Percentiles rank a stretch among this genome's conserved stretches.
Conservation (phyloP, 2,888 invertebrate species). For the Gasteruption jaculator region DNA sequence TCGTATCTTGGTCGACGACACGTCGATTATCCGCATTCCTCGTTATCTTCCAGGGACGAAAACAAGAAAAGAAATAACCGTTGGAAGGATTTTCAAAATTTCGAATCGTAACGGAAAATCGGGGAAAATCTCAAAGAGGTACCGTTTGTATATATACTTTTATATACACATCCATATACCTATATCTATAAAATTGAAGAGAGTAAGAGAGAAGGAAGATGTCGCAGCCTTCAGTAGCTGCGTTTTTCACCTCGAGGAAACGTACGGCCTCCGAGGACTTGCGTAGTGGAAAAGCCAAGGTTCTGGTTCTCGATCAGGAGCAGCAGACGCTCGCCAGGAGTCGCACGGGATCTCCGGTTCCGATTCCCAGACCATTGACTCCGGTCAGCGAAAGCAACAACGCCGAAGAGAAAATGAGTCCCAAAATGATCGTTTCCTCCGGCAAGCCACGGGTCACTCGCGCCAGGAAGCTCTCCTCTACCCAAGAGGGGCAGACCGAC, state of each 20-base stretch:
- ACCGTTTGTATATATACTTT: no score
- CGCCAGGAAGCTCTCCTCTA: constrained; percentile 23
- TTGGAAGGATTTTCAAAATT: no score
- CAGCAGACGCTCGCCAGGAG: constrained; percentile 15
- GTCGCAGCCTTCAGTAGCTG: constrained; percentile 74
- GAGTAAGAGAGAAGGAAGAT: constrained; percentile 53
- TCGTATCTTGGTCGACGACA: no score
- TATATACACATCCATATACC: constrained; percentile 20
- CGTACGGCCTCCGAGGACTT: constrained; percentile 68
- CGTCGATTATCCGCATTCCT: no score
- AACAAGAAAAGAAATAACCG: no score
- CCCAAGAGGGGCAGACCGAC: constrained; percentile 37
- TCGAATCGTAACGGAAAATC: no score
- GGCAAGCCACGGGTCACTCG: constrained; percentile 22
- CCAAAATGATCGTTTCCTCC: constrained; percentile 24
- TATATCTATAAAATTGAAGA: no score
- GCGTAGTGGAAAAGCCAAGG: constrained; percentile 47
- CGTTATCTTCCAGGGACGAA: no score
- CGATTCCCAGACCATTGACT: constrained; percentile 13
- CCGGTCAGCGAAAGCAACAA: constrained; percentile 21
- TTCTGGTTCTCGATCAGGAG: constrained; percentile 51
- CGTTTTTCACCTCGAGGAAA: constrained; percentile 74
- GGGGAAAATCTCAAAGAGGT: no score
- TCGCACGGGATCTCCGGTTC: constrained; percentile 9
- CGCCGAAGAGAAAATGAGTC: constrained; percentile 19